phyloP scores from a whole-genome alignment of 1,140 invertebrate genomes.

The Rhyzopertha dominica region DNA sequence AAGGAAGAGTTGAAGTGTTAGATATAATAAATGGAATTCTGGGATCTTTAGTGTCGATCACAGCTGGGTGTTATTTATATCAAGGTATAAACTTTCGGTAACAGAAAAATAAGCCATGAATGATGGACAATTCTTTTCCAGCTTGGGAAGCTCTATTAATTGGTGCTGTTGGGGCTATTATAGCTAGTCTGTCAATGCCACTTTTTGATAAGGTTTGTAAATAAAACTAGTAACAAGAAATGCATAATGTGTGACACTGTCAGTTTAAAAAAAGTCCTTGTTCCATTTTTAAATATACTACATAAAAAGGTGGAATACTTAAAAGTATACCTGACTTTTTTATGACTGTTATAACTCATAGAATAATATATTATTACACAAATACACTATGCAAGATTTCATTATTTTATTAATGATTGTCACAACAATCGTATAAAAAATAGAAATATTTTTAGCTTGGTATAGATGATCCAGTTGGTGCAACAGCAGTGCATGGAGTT shows the following conservation, averaged over 20 bases:
- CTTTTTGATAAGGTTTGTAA: slow-evolving; percentile 67
- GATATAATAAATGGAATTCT: slow-evolving; percentile 86
- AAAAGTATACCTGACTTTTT: too few relatives aligned
- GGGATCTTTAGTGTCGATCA: slow-evolving; percentile 81
- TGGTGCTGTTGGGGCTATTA: slow-evolving; percentile 69
- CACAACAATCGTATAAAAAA: too few relatives aligned
- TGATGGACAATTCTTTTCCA: slow-evolving; percentile 13
- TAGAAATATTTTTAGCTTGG: slow-evolving; percentile 53
- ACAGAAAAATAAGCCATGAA: neutral
- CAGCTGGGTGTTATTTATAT: slow-evolving; percentile 87
- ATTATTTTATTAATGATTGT: too few relatives aligned
- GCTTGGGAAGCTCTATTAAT: slow-evolving; percentile 83
- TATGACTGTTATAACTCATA: too few relatives aligned
- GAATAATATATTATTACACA: too few relatives aligned
- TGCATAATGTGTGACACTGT: too few relatives aligned
- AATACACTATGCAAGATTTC: too few relatives aligned
- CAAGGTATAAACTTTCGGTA: slow-evolving; percentile 37
- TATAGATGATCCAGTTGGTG: slow-evolving; percentile 89
- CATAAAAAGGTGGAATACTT: too few relatives aligned
- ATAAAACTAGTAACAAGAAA: too few relatives aligned
- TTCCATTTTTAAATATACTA: too few relatives aligned
- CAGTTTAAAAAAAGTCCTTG: too few relatives aligned
- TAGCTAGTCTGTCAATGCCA: slow-evolving; percentile 66
- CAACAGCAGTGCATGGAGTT: slow-evolving; percentile 81
- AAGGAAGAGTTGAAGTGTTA: slow-evolving; percentile 72